These are phyloP conservation scores for Grantiella picta DNA, from an alignment of 2,113 vertebrate species.

Conservation along the genomic window DNA sequence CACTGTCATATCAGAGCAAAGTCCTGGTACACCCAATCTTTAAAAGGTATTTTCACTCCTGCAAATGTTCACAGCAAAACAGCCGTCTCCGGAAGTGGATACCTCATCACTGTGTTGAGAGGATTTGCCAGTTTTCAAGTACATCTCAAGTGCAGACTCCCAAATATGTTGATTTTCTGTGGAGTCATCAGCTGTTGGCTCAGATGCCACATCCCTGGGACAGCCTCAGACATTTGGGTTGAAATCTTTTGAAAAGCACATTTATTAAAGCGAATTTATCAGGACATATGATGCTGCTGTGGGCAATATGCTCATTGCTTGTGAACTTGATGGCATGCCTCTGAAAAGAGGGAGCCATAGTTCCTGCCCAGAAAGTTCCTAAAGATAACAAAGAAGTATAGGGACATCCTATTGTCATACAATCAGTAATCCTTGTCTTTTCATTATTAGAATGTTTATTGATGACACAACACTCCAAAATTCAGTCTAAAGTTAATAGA, in stretches of 20 bases:
- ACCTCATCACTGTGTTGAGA: background rate
- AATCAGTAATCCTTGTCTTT: background rate
- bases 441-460: background rate
- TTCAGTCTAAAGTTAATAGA: background rate
- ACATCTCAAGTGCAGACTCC: background rate
- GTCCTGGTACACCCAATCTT: rapidly evolving
- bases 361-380: background rate
- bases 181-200: background rate
- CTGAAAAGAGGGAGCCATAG: background rate
- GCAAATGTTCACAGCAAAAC: background rate
- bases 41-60: background rate
- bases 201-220: background rate
- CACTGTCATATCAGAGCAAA: background rate
- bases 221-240: background rate
- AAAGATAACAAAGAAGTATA: background rate
- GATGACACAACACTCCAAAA: background rate
- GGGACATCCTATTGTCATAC: background rate
- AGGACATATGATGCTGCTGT: background rate
- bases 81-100: rapidly evolving
- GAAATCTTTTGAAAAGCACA: background rate
- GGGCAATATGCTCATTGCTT: background rate
- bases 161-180: background rate
- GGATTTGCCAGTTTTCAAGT: background rate
- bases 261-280: background rate
- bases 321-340: background rate